phyloP scores from a whole-genome alignment of 2,113 vertebrate genomes.

The Meles meles region DNA sequence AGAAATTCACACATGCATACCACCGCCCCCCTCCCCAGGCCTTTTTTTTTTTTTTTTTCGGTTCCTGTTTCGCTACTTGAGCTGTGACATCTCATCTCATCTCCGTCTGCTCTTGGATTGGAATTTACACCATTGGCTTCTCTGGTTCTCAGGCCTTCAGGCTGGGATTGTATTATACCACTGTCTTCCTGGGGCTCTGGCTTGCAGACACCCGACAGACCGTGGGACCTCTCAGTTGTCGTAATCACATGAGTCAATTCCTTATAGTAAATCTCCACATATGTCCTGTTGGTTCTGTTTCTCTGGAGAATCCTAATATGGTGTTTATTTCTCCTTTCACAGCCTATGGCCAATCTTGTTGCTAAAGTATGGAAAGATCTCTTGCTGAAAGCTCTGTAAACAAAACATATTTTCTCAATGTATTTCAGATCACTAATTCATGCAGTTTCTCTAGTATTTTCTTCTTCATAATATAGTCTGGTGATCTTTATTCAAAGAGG shows the following conservation, averaged over 20 bases:
- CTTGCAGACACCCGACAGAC: neutral
- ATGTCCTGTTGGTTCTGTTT: neutral
- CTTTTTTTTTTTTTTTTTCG: neutral
- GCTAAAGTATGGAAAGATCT: neutral
- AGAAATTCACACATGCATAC: neutral
- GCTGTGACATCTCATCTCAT: neutral
- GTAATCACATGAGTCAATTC: neutral
- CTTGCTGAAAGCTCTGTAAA: constrained; percentile 30
- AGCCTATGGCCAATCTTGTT: neutral
- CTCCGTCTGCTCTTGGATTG: neutral
- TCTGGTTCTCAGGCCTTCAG: neutral
- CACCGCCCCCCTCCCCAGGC: fast-evolving
- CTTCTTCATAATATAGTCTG: neutral
- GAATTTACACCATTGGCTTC: neutral
- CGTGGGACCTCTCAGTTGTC: neutral
- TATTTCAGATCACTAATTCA: neutral
- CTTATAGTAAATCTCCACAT: neutral
- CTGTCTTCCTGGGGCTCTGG: neutral
- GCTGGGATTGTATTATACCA: neutral
- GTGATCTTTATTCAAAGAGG: constrained; percentile 39
- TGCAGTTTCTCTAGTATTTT: neutral
- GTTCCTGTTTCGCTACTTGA: neutral
- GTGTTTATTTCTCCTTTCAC: neutral
- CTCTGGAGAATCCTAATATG: neutral
- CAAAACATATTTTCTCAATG: neutral